Evolutionary conservation across 2,113 vertebrate species (phyloP).

Genomic region (Oryctolagus cuniculus): mOryCun1.1 NC_091442.1:46815001-46815500

Average conservation of each 20-base stretch:
- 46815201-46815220: not conserved
- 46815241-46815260: accelerated
- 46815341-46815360: not conserved
- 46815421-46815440: too few species aligned
- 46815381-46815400: too few species aligned
- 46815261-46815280: not conserved
- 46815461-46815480: too few species aligned
- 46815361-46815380: too few species aligned
- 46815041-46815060: slow-evolving; percentile 11
- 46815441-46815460: too few species aligned
- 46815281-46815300: not conserved
- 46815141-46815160: not conserved
- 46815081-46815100: not conserved
- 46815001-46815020: not conserved
- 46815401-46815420: too few species aligned
- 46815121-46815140: not conserved
- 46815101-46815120: not conserved
- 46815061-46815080: slow-evolving; percentile 38
- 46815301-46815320: not conserved
- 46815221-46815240: too few species aligned
- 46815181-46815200: not conserved
- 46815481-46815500: too few species aligned
- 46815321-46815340: not conserved
- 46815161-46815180: not conserved
- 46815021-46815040: slow-evolving; percentile 25